phyloP scores from a whole-genome alignment of 1,140 invertebrate species.

The Lethocerus indicus region DNA sequence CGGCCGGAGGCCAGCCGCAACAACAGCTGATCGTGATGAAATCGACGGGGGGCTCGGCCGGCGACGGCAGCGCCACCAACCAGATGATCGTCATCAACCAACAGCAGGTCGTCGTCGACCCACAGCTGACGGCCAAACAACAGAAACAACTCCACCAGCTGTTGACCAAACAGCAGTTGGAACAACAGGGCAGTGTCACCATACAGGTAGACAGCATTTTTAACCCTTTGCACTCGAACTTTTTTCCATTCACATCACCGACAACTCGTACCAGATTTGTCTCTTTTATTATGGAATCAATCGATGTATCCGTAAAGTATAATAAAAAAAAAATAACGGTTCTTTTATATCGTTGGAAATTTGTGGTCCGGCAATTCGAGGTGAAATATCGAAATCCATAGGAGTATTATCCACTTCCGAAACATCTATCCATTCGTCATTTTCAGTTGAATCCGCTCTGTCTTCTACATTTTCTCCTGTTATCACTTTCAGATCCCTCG shows the following conservation, averaged over 20 bases:
- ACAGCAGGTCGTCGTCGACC: constrained; percentile 15
- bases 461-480: too few relatives aligned
- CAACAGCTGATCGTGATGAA: constrained; percentile 15
- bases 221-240: background rate
- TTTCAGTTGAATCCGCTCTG: too few relatives aligned
- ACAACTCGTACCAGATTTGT: background rate
- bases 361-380: too few relatives aligned
- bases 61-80: constrained; percentile 4
- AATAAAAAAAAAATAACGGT: background rate
- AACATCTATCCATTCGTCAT: too few relatives aligned
- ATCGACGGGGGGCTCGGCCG: constrained; percentile 15
- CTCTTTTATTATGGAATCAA: background rate
- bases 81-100: constrained; percentile 18
- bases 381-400: too few relatives aligned
- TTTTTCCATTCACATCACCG: background rate
- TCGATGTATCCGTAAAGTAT: background rate
- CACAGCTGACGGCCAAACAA: constrained; percentile 15
- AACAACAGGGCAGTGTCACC: background rate
- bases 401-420: too few relatives aligned
- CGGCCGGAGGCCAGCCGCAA: constrained; percentile 9
- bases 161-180: constrained; percentile 14
- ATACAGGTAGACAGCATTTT: background rate
- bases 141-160: constrained; percentile 18
- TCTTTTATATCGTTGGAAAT: background rate
- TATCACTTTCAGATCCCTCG: too few relatives aligned